Conservation (phyloP, 2,113 vertebrate species). For the Atherinomorus stipes region DNA sequence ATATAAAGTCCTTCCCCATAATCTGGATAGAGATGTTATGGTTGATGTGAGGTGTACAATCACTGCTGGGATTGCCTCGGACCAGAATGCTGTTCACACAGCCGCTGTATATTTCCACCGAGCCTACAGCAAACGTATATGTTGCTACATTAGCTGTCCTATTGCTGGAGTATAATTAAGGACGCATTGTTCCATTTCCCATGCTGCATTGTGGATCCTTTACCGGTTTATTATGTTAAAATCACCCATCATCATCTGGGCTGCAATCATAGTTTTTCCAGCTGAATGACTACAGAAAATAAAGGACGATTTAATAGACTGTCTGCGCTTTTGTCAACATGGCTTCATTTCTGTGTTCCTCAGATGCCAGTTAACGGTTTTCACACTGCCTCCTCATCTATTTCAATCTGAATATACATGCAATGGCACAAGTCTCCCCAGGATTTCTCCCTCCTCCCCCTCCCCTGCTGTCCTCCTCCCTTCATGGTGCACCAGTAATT, state of each 20-base stretch:
- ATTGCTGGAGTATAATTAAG: neutral
- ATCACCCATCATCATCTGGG: conserved; percentile 52
- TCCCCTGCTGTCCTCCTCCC: conserved; percentile 42
- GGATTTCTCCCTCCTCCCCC: conserved; percentile 1
- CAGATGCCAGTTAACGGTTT: conserved; percentile 62
- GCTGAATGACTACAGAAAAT: conserved; percentile 45
- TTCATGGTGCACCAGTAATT: conserved; percentile 68
- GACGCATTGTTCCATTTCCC: conserved; percentile 6
- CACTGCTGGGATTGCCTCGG: neutral
- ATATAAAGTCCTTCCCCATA: neutral
- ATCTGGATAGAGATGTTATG: neutral
- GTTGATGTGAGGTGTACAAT: neutral
- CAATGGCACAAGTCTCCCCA: conserved; percentile 23
- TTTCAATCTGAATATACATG: conserved; percentile 27
- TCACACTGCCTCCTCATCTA: conserved; percentile 13
- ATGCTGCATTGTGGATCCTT: conserved; percentile 29
- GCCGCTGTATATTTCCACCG: neutral
- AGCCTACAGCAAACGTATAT: neutral
- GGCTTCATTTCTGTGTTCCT: conserved; percentile 21
- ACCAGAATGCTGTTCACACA: neutral
- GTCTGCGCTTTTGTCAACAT: conserved; percentile 55
- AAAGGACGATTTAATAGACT: conserved; percentile 65
- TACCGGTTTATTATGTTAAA: conserved; percentile 56
- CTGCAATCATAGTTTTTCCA: conserved; percentile 55
- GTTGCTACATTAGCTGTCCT: neutral